These are phyloP conservation scores for Tenthredo notha DNA, from an alignment of 2,888 invertebrate species.

Conservation along the genomic window DNA sequence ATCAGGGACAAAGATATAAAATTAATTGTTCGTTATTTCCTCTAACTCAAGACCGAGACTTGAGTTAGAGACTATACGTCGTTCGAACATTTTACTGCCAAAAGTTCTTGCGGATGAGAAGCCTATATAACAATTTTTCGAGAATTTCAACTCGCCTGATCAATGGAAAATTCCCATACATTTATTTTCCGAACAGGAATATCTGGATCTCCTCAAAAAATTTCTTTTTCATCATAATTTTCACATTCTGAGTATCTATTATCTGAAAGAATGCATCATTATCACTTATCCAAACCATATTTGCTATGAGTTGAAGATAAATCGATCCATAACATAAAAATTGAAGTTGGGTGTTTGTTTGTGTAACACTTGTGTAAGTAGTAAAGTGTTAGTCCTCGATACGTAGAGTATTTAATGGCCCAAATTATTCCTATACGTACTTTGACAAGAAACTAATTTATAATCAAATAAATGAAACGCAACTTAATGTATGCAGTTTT, in stretches of 20 bases:
- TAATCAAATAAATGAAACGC: neutral
- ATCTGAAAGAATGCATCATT: no score
- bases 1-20: conserved; percentile 18
- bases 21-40: conserved; percentile 26
- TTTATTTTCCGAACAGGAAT: no score
- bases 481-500: no score
- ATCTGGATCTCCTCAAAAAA: no score
- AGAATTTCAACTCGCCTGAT: no score
- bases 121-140: neutral
- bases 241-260: no score
- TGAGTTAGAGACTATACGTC: neutral
- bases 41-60: neutral
- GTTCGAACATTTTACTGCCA: neutral
- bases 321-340: no score
- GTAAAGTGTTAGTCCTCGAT: neutral
- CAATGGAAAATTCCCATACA: no score
- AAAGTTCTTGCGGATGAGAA: neutral
- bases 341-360: no score
- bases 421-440: neutral
- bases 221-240: no score
- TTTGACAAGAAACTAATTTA: neutral
- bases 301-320: no score
- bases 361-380: neutral
- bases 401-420: neutral
- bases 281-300: no score